Conservation (phyloP, 2,888 invertebrate genomes). For the Cynaeus angustus region DNA sequence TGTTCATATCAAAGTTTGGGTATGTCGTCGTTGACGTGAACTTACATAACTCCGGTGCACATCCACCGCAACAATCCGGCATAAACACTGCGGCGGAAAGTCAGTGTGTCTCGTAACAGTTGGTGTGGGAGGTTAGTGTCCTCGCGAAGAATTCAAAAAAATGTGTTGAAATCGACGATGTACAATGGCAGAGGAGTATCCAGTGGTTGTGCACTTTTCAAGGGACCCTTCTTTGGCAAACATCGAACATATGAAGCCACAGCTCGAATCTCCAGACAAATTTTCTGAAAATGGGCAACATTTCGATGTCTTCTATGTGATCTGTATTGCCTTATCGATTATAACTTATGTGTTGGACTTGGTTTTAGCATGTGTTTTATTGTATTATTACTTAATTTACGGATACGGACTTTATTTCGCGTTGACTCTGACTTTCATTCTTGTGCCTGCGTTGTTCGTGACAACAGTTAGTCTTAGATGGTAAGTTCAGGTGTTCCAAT, state of each 20-base stretch:
- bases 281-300: constrained; percentile 64
- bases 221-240: constrained; percentile 68
- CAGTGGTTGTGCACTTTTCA: constrained; percentile 70
- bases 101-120: too few relatives aligned
- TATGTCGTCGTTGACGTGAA: too few relatives aligned
- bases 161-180: constrained; percentile 22
- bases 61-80: too few relatives aligned
- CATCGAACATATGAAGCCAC: constrained; percentile 68
- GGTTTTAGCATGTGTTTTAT: constrained; percentile 68
- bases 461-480: constrained; percentile 73
- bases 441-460: constrained; percentile 73
- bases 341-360: constrained; percentile 71
- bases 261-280: constrained; percentile 64
- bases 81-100: too few relatives aligned
- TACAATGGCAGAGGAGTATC: constrained; percentile 70
- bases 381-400: constrained; percentile 69
- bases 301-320: constrained; percentile 69
- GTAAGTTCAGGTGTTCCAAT: constrained; percentile 65
- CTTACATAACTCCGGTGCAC: too few relatives aligned
- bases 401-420: constrained; percentile 71
- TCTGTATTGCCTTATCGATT: constrained; percentile 71
- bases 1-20: too few relatives aligned
- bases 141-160: too few relatives aligned
- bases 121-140: too few relatives aligned
- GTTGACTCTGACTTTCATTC: constrained; percentile 72